These are phyloP conservation scores for Theristicus caerulescens DNA, from an alignment of 2,113 vertebrate species.

Conservation along the genomic window DNA sequence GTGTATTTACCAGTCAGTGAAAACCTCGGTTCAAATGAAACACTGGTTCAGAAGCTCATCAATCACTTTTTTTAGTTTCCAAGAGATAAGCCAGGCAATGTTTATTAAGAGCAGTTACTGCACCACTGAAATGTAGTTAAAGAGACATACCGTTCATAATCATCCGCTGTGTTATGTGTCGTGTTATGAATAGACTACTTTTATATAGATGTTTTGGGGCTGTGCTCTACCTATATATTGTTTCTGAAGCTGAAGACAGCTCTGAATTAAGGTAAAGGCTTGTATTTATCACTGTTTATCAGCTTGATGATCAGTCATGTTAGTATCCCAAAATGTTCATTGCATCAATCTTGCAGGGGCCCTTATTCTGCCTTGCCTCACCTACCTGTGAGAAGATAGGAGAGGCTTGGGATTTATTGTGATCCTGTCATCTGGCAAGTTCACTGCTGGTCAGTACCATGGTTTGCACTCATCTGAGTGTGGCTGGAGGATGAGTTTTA, in stretches of 20 bases:
- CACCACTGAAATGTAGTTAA: background rate
- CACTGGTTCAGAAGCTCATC: slow-evolving; percentile 19
- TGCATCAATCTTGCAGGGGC: background rate
- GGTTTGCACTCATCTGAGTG: background rate
- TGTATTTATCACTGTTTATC: background rate
- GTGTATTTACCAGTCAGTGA: slow-evolving; percentile 77
- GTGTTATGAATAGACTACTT: background rate
- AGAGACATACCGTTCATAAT: background rate
- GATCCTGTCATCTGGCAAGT: background rate
- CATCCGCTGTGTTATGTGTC: background rate
- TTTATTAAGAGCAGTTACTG: background rate
- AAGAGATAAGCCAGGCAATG: slow-evolving; percentile 46
- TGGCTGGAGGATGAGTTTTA: background rate
- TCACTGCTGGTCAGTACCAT: background rate
- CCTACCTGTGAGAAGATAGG: background rate
- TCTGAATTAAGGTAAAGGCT: background rate
- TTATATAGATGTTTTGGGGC: background rate
- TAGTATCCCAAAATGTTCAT: background rate
- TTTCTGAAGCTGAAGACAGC: background rate
- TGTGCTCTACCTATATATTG: background rate
- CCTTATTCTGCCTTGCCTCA: background rate
- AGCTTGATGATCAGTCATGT: background rate
- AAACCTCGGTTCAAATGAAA: slow-evolving; percentile 70
- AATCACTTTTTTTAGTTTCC: slow-evolving; percentile 43
- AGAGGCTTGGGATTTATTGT: background rate